Percentiles rank a stretch among this genome's conserved stretches.
Evolutionary conservation across 2,797 vertebrate genomes (phyloP).

Genomic region (Yasuhikotakia modesta): DNA sequence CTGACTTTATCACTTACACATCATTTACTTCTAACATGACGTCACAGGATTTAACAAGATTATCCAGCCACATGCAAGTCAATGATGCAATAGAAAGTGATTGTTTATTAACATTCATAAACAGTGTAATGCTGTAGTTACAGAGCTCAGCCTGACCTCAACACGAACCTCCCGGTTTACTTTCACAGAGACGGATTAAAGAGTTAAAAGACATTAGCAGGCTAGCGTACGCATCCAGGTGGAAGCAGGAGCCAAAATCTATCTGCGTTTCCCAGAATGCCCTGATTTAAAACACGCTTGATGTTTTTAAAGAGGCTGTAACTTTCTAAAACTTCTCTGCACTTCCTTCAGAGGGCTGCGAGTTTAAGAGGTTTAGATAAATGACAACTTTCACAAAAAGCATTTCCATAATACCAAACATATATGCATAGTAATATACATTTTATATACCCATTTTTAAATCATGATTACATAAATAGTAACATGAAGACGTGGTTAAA

Average conservation of each 20-base stretch:
- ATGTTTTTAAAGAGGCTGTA: slow-evolving; percentile 37
- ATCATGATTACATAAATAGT: slow-evolving; percentile 33
- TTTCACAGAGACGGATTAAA: slow-evolving; percentile 12
- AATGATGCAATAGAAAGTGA: slow-evolving; percentile 80
- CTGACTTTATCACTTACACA: no score
- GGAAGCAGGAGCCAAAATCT: slow-evolving; percentile 19
- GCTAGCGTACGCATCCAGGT: slow-evolving; percentile 21
- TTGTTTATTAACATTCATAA: slow-evolving; percentile 88
- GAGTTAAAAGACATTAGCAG: slow-evolving; percentile 29
- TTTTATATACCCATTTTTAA: slow-evolving; percentile 43
- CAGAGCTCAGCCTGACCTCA: slow-evolving; percentile 81
- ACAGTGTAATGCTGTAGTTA: slow-evolving; percentile 79
- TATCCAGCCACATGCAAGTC: neutral
- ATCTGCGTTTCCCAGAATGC: slow-evolving; percentile 16
- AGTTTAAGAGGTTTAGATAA: slow-evolving; percentile 18
- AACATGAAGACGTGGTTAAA: slow-evolving; percentile 28
- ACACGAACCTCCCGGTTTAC: slow-evolving; percentile 5
- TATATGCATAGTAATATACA: slow-evolving; percentile 61
- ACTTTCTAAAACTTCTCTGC: slow-evolving; percentile 14
- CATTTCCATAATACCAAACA: slow-evolving; percentile 37
- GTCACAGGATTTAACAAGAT: no score
- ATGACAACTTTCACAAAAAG: slow-evolving; percentile 38
- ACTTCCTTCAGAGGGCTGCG: slow-evolving; percentile 7
- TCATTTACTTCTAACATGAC: neutral
- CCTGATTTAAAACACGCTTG: neutral